A percentile compares a stretch with the other conserved stretches of the same genome.
phyloP scores from a whole-genome alignment of 2,797 vertebrate species.

The Molothrus aeneus region DNA sequence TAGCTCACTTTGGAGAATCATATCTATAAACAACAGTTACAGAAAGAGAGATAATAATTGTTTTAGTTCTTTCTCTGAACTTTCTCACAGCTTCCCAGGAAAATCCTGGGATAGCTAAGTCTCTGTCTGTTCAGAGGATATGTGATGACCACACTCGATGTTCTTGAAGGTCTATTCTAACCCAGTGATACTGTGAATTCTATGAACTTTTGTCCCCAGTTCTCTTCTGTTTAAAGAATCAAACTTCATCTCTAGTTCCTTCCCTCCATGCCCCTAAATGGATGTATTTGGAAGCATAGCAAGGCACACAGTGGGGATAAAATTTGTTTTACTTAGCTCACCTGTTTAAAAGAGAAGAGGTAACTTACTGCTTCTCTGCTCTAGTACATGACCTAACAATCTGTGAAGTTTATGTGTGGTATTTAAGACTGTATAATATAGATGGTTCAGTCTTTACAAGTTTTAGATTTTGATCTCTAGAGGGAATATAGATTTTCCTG shows the following conservation, averaged over 20 bases:
- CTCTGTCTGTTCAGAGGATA: neutral
- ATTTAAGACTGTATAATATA: neutral
- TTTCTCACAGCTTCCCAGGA: neutral
- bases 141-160: neutral
- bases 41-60: too few relatives aligned
- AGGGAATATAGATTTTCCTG: neutral
- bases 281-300: neutral
- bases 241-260: neutral
- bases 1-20: too few relatives aligned
- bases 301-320: neutral
- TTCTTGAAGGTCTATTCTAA: neutral
- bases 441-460: neutral
- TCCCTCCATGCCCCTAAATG: neutral
- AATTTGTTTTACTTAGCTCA: neutral
- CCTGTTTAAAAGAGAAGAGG: neutral
- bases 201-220: neutral
- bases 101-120: neutral
- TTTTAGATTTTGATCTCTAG: neutral
- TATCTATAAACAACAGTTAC: too few relatives aligned
- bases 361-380: neutral
- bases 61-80: too few relatives aligned
- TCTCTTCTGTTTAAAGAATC: neutral
- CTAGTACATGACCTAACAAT: neutral
- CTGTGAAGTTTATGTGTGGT: neutral
- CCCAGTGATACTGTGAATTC: neutral